Evolutionary conservation across 2,113 vertebrate genomes (phyloP), one percentile per base, ranked within the genome.

Genomic region (Barnardius zonarius): DNA sequence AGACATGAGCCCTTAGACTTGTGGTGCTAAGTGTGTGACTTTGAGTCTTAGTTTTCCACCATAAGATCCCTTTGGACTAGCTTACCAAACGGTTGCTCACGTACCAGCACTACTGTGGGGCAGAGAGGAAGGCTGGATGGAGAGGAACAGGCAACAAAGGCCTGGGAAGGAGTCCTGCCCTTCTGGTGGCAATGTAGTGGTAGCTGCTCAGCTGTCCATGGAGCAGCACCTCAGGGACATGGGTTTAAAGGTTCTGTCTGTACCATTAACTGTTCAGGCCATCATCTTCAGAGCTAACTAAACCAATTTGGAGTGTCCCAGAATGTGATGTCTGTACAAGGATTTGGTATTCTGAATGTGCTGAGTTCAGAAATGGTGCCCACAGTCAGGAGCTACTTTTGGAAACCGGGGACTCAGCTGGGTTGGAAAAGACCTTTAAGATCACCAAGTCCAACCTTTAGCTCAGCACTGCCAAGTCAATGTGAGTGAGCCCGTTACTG

Each of bases 71-170:
- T 31, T 48, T 61, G 49, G 59, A 19, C 18, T 18, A 28, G 11
- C 55, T 79, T 13, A 30, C 13, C 5, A 11, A 44, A 17, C 16
- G 16, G 37, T 59, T 1, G 5, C 83, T 88, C 9, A 6, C 0
- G 1, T 62, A 18, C 44, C n/a, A 46, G 79, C 22, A 15, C 9
- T 25, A 3, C 69, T 1, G 4, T 8, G 14, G 30, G 43, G 49
- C 24, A 81, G 35, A 0, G 1, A 49, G 61, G 20, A 30, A 41
- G n/a, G 9, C 76, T 37, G 63, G 49, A 7, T 1, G 1, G 51
- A 2, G 2, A 67, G 52, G 43, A 46, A n/a, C 0, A 2, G 74
- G 27, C 19, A 37, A 16, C 43, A 46, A 72, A 25, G 55, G n/a
- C 22, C 51, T 4, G 11, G 49, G 57, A 43, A 11, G 43, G 57